phyloP scores from a whole-genome alignment of 1,140 invertebrate genomes.

The Dufourea novaeangliae region DNA sequence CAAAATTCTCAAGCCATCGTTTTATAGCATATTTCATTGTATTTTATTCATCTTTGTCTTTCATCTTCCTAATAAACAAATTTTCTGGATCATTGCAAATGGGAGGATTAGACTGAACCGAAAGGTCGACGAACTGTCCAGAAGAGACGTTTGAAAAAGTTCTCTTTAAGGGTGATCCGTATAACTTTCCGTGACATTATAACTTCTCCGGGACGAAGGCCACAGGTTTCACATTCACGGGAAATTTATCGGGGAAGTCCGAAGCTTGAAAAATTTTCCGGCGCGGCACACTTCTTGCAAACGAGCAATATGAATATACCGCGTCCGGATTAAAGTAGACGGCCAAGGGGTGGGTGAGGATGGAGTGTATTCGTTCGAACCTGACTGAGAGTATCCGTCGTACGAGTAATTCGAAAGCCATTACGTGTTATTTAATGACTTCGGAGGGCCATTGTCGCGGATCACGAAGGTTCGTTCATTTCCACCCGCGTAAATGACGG shows the following conservation, averaged over 20 bases:
- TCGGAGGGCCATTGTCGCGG: conserved; percentile 12
- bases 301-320: background rate
- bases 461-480: background rate
- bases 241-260: background rate
- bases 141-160: background rate
- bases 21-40: too few species aligned
- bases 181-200: background rate
- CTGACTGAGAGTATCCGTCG: conserved; percentile 15
- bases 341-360: too few species aligned
- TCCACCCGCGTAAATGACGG: background rate
- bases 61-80: too few species aligned
- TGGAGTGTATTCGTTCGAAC: background rate
- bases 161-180: background rate
- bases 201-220: background rate
- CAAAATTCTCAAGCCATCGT: too few species aligned
- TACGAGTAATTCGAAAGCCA: conserved; percentile 29
- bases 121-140: background rate
- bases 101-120: too few species aligned
- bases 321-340: background rate
- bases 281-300: background rate
- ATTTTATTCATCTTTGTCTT: too few species aligned
- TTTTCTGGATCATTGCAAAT: too few species aligned
- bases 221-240: background rate
- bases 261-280: background rate
- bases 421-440: conserved; percentile 37